These are phyloP conservation scores for Noctua pronuba DNA, from an alignment of 2,888 invertebrate genomes.

Conservation along the genomic window DNA sequence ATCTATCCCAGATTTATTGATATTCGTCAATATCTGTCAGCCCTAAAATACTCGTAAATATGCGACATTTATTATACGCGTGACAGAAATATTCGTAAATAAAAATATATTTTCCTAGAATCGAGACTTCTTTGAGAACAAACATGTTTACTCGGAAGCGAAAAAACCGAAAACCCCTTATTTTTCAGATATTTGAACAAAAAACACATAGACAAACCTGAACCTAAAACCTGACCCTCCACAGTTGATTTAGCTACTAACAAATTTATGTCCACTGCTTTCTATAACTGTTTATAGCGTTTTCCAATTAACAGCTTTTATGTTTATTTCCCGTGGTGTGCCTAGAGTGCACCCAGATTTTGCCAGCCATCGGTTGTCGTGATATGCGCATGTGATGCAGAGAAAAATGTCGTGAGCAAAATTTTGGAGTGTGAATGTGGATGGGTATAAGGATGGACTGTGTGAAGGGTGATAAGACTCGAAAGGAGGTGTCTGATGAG, in stretches of 20 bases:
- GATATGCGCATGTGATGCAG: too few species aligned
- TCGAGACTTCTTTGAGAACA: background rate
- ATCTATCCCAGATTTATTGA: too few species aligned
- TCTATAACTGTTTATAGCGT: background rate
- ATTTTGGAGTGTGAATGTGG: too few species aligned
- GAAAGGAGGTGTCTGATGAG: too few species aligned
- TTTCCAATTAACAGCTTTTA: background rate
- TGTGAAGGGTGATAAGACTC: too few species aligned
- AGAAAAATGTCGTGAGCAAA: too few species aligned
- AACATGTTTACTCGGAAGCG: constrained; percentile 1
- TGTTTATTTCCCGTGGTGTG: background rate
- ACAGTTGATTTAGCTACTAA: background rate
- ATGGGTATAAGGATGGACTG: too few species aligned
- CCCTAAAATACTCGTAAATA: background rate
- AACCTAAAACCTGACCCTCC: background rate
- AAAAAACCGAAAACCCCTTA: background rate
- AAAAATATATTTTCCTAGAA: background rate
- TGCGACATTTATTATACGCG: background rate
- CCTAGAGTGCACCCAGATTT: too few species aligned
- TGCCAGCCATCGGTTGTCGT: too few species aligned
- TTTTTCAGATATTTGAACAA: background rate
- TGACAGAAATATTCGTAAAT: background rate
- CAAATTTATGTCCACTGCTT: background rate
- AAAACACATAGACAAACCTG: background rate
- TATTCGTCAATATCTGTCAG: background rate